These are phyloP conservation scores for Bugulina stolonifera DNA, from an alignment of 2,888 invertebrate genomes.

Conservation along the genomic window DNA sequence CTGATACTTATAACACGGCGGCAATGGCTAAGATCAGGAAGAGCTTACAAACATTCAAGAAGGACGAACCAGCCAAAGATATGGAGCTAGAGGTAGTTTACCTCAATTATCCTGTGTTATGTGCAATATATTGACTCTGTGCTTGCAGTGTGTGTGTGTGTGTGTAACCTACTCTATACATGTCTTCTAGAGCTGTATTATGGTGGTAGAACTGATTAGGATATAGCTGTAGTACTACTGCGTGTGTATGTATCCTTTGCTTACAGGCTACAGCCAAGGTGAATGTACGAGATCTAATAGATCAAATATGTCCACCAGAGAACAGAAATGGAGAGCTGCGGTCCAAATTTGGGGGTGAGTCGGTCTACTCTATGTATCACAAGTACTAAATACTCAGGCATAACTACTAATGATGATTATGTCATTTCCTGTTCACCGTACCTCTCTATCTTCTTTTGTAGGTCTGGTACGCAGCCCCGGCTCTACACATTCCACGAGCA, in stretches of 20 bases:
- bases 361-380: too few species aligned
- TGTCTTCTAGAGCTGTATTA: too few species aligned
- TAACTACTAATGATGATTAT: too few species aligned
- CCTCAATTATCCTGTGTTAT: too few species aligned
- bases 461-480: neutral
- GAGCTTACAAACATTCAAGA: constrained; percentile 73
- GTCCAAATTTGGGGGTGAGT: constrained; percentile 21
- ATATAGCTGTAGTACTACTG: neutral
- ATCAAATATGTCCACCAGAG: constrained; percentile 4
- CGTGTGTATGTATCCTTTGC: neutral
- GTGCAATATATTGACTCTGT: too few species aligned
- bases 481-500: neutral
- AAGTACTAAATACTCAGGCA: too few species aligned
- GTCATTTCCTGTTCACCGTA: too few species aligned
- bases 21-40: constrained; percentile 80
- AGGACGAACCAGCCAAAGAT: constrained; percentile 45
- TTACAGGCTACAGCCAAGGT: constrained; percentile 18
- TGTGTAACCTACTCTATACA: too few species aligned
- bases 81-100: constrained; percentile 9
- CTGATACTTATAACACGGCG: constrained; percentile 66
- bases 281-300: neutral
- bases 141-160: too few species aligned
- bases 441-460: neutral
- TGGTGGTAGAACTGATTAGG: neutral
- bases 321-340: neutral